Evolutionary conservation across 2,113 vertebrate genomes (phyloP).

Genomic region (Grammomys surdaster): DNA sequence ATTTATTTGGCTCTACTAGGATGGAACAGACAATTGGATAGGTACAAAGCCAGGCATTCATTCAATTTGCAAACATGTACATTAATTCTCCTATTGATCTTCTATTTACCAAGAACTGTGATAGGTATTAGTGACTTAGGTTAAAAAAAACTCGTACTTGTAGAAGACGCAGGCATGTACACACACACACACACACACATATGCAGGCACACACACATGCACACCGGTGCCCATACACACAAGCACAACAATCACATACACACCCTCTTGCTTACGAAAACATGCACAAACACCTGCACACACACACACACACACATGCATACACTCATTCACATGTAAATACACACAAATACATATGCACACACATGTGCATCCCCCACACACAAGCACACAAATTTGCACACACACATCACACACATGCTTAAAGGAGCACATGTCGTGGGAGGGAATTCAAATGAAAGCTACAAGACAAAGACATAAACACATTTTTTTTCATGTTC

Average conservation of each 20-base stretch:
- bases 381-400: background rate
- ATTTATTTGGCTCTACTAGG: constrained; percentile 9
- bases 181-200: background rate
- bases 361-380: background rate
- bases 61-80: constrained; percentile 23
- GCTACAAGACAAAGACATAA: background rate
- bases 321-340: background rate
- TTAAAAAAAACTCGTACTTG: background rate
- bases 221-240: background rate
- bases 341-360: background rate
- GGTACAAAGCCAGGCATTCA: background rate
- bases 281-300: background rate
- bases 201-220: background rate
- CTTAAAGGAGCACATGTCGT: background rate
- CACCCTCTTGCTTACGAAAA: background rate
- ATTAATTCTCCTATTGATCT: background rate
- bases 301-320: background rate
- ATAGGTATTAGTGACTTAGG: background rate
- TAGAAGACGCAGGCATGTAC: background rate
- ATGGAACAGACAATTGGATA: constrained; percentile 36
- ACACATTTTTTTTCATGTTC: constrained; percentile 6
- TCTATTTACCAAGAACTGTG: background rate
- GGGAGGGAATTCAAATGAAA: background rate
- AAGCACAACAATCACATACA: fast-evolving
- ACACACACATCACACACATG: background rate